Conservation (phyloP, 2,113 vertebrate species). For the Plecturocebus donacophilus region DNA sequence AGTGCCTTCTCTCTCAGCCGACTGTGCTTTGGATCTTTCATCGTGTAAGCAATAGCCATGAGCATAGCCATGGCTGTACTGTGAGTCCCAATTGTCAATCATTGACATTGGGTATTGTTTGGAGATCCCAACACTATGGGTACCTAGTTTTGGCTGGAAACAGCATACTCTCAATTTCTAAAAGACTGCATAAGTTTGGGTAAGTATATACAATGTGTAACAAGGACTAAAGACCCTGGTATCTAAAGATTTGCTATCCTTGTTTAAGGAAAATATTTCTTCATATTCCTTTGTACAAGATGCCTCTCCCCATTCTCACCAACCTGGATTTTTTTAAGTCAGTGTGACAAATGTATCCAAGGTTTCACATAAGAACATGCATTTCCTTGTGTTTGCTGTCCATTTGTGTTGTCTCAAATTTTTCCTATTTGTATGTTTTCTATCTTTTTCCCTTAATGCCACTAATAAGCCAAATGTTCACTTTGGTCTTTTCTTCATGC, state of each 20-base stretch:
- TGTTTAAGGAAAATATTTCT: no score
- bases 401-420: background rate
- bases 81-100: background rate
- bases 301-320: background rate
- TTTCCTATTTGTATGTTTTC: no score
- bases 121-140: background rate
- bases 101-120: background rate
- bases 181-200: background rate
- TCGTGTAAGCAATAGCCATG: background rate
- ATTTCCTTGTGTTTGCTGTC: background rate
- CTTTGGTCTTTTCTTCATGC: no score
- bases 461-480: no score
- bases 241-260: background rate
- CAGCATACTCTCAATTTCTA: no score
- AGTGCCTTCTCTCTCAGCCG: background rate
- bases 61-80: no score
- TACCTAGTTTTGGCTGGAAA: background rate
- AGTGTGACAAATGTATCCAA: background rate
- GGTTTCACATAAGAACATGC: background rate
- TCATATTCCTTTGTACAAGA: no score
- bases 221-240: background rate
- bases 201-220: background rate
- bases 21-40: background rate
- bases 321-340: background rate
- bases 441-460: no score